phyloP scores from a whole-genome alignment of 2,797 vertebrate species.

The Galago senegalensis region DNA sequence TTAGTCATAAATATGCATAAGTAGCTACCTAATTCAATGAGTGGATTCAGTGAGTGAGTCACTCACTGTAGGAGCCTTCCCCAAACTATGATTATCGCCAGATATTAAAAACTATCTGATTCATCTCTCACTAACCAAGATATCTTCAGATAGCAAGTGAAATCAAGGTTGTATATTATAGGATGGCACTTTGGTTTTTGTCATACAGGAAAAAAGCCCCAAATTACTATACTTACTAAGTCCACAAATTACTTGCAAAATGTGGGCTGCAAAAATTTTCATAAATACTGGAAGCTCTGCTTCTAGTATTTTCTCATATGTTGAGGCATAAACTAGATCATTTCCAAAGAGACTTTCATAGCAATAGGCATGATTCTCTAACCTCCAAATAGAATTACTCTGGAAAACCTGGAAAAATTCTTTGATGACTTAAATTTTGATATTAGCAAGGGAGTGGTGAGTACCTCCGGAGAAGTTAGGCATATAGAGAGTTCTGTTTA shows the following conservation, averaged over 20 bases:
- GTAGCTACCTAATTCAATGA: background rate
- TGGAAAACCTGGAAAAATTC: background rate
- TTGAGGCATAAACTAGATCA: background rate
- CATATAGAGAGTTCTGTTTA: background rate
- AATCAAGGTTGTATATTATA: background rate
- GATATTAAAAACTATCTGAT: background rate
- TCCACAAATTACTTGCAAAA: conserved; percentile 16
- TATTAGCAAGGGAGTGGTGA: background rate
- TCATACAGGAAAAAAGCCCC: background rate
- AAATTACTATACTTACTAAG: background rate
- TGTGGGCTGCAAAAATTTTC: background rate
- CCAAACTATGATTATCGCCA: background rate
- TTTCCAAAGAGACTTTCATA: conserved; percentile 28
- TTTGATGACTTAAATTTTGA: background rate
- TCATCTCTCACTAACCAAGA: background rate
- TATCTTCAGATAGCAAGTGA: background rate
- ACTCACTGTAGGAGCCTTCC: background rate
- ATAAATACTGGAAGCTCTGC: background rate
- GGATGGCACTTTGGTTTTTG: background rate
- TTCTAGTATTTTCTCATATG: background rate
- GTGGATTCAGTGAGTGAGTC: background rate
- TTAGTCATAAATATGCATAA: background rate
- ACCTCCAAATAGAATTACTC: background rate
- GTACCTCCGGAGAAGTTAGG: background rate
- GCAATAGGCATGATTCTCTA: background rate